Base-by-base conservation (phyloP, 2,113 vertebrate genomes). In the Scophthalmus maximus region DNA sequence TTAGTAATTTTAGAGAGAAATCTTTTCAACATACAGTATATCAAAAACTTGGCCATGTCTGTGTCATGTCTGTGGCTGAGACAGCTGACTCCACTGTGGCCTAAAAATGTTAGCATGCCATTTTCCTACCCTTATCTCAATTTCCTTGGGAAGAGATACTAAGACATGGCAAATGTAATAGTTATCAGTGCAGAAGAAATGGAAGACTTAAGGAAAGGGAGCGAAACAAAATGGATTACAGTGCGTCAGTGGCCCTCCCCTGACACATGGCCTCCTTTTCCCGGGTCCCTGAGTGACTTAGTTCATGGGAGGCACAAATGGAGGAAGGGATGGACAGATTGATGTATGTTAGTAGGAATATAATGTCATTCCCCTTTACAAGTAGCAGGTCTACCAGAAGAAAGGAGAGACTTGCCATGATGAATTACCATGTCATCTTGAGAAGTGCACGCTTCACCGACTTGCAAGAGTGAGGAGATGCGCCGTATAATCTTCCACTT, bases 161-260 rank as follows among this genome's bases (percentile, higher is more conserved):
- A 63, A 46, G 58, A 46, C 62, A 38, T 55, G 36, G 56, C 44
- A 81, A 85, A 81, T 71, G 68, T 57, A 87, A 71, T 49, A 77
- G 68, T 64, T 85, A 89, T 78, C 65, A 61, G 72, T 76, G 85
- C 79, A 84, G 52, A 76, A 82, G 74, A 73, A 79, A 81, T 51
- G 53, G 55, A 23, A 76, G 78, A 77, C 64, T 50, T 60, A 53
- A 82, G 81, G 76, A 90, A 91, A 88, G 88, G 75, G 82, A 92
- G 88, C 82, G 82, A 92, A 89, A 89, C 85, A 88, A 92, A 93
- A 88, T 84, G 75, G 87, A 93, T 93, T 91, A 87, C 75, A 91
- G 84, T 57, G 82, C 75, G 40, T 88, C 79, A 76, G 73, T 90
- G 67, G 70, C 60, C 73, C 81, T 90, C 89, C 88, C 80, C 78